Base-by-base conservation (phyloP, 2,888 invertebrate species). In the Mimas tiliae region DNA sequence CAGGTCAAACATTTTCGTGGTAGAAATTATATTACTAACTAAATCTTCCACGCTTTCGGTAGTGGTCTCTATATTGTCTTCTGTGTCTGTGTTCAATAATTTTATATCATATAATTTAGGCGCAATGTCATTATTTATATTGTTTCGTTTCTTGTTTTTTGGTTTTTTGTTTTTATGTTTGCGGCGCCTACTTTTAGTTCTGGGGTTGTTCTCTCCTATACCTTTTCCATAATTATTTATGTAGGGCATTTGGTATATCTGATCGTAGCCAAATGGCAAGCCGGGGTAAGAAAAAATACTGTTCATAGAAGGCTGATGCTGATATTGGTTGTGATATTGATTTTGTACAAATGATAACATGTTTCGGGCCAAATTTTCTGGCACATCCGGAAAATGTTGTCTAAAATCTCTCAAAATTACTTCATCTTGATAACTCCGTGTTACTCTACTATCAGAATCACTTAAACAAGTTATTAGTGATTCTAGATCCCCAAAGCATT, bases 321-420 rank as follows among this genome's bases (percentile, higher is more conserved):
- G 50, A 50, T 50, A 0, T 48, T 48, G 48, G 16, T 48, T 16
- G 16, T 16, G 48, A 48, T 72, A 45, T 34, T 78, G 71, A n/a
- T 52, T 47, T 62, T 72, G 76, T 12, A 79, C 66, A 33, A 75
- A 73, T 11, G 69, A 55, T 64, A 14, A n/a, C 38, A 64, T 55
- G 47, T 3, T 65, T 64, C 53, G 42, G 51, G 50, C 69, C 66
- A 72, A 67, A 58, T 65, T 71, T 70, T 53, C 77, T 9, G 75
- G 80, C 63, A 80, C 71, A 34, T 68, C 72, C 34, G 75, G 82
- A 64, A 73, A 76, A 65, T 76, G 80, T 63, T 68, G 70, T 47
- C 66, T 63, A n/a, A 75, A 71, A 48, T 73, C 72, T 70, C 68
- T 65, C 21, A 72, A 65, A 8, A 78, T 67, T 12, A 62, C 69